phyloP scores from a whole-genome alignment of 1,140 invertebrate genomes.

The Chelonus insularis region DNA sequence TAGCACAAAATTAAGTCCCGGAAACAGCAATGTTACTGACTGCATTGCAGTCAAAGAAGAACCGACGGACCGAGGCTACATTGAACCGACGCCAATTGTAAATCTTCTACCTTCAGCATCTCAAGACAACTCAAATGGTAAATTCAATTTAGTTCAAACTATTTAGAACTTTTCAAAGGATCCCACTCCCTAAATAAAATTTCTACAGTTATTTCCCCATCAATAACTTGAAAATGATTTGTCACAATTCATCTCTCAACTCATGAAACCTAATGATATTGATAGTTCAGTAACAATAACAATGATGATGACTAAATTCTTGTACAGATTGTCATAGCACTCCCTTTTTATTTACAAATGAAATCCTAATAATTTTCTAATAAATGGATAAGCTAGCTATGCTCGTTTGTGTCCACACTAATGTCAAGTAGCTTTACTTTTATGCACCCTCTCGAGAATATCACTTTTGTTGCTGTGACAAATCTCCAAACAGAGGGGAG shows the following conservation, averaged over 20 bases:
- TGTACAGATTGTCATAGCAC: too few species aligned
- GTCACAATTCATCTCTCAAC: too few species aligned
- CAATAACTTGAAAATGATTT: too few species aligned
- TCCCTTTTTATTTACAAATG: background rate
- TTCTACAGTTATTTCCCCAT: too few species aligned
- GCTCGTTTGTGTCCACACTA: background rate
- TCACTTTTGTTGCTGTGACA: slow-evolving; percentile 33
- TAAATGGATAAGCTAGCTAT: slow-evolving; percentile 16
- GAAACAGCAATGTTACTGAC: slow-evolving; percentile 33
- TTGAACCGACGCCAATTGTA: slow-evolving; percentile 37
- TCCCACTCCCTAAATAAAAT: too few species aligned
- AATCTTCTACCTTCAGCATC: slow-evolving; percentile 34
- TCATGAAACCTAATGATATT: too few species aligned
- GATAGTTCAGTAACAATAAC: too few species aligned
- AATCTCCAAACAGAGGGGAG: slow-evolving; percentile 38
- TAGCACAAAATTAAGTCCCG: slow-evolving; percentile 34
- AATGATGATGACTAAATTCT: too few species aligned
- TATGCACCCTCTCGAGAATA: slow-evolving; percentile 12
- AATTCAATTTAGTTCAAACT: slow-evolving; percentile 22
- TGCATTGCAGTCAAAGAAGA: slow-evolving; percentile 45
- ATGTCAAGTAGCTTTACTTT: slow-evolving; percentile 19
- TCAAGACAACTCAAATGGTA: slow-evolving; percentile 38
- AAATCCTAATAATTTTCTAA: background rate
- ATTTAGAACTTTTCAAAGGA: too few species aligned
- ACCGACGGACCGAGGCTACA: slow-evolving; percentile 44